Evolutionary conservation across 1,140 invertebrate genomes (phyloP).

Genomic region (Augochlora pura): DNA sequence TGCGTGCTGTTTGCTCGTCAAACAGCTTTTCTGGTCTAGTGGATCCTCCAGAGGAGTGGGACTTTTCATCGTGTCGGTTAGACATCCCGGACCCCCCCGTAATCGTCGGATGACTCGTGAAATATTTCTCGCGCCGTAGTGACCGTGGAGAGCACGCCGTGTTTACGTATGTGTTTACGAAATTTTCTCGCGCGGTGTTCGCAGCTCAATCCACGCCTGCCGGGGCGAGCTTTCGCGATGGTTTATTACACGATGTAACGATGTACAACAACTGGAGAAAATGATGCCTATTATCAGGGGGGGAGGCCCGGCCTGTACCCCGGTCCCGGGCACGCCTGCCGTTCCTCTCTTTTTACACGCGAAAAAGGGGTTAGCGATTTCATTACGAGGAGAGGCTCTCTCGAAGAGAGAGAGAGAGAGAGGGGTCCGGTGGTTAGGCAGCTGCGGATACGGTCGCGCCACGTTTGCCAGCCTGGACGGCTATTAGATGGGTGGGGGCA

Average conservation of each 20-base stretch:
- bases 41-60: conserved; percentile 37
- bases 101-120: neutral
- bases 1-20: conserved; percentile 58
- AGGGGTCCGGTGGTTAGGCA: conserved; percentile 41
- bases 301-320: neutral
- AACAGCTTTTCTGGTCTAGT: conserved; percentile 60
- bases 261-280: neutral
- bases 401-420: neutral
- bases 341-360: neutral
- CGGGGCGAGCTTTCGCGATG: neutral
- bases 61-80: too few species aligned
- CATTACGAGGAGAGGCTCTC: conserved; percentile 31
- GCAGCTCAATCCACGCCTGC: neutral
- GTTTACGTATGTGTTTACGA: neutral
- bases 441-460: conserved; percentile 1
- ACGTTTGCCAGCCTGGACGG: conserved; percentile 6
- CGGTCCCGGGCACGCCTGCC: too few species aligned
- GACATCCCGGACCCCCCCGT: neutral
- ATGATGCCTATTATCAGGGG: conserved; percentile 15
- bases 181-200: neutral
- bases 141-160: neutral
- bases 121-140: neutral
- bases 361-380: conserved; percentile 28
- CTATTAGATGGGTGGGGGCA: conserved; percentile 31
- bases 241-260: conserved; percentile 27